A percentile compares a stretch with the other conserved stretches of the same genome.
These are phyloP conservation scores for Polyommatus icarus DNA, from an alignment of 2,888 invertebrate species.

Conservation along the genomic window DNA sequence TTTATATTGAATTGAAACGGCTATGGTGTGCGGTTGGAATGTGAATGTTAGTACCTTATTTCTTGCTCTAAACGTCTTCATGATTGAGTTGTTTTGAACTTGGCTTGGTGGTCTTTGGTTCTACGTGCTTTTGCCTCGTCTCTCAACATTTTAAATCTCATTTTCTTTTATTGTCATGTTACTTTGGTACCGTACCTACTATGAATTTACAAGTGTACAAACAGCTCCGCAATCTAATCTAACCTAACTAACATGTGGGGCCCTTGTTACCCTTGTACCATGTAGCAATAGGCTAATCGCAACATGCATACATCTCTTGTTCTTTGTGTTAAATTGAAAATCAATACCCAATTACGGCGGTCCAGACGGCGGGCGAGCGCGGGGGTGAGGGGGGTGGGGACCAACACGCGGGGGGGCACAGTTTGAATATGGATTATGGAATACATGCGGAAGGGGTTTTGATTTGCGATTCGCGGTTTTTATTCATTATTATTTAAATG, in stretches of 20 bases:
- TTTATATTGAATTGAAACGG: conserved; percentile 16
- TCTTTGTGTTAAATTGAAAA: conserved; percentile 25
- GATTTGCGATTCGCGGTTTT: neutral
- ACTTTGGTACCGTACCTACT: too few relatives aligned
- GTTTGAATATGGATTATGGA: conserved; percentile 18
- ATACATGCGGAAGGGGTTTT: neutral
- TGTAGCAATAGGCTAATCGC: neutral
- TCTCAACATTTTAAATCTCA: too few relatives aligned
- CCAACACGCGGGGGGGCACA: neutral
- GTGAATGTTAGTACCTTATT: neutral
- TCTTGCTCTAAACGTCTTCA: neutral
- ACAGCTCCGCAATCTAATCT: neutral
- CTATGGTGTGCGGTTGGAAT: neutral
- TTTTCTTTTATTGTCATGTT: too few relatives aligned
- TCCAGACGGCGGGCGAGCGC: neutral
- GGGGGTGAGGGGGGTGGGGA: neutral
- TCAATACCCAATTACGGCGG: conserved; percentile 21
- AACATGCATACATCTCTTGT: neutral
- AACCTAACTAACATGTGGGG: too few relatives aligned
- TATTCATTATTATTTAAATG: neutral
- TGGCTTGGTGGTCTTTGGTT: neutral
- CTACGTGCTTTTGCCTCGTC: neutral
- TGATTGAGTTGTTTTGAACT: neutral
- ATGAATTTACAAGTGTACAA: too few relatives aligned
- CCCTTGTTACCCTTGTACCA: too few relatives aligned